Percentiles rank a stretch among this genome's conserved stretches.
phyloP scores from a whole-genome alignment of 2,113 vertebrate species.

The Balaeniceps rex region DNA sequence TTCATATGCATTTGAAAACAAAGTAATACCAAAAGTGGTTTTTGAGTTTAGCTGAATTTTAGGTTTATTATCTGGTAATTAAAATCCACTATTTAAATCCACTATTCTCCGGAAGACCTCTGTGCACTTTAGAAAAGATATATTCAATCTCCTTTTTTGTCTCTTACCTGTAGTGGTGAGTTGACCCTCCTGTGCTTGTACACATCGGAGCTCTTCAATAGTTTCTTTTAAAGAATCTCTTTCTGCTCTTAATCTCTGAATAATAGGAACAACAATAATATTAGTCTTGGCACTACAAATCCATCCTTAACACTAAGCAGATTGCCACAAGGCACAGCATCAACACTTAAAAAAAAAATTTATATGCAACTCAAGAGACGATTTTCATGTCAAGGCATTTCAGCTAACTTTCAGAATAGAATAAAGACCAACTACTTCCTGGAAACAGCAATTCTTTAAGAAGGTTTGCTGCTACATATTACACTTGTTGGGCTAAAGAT shows the following conservation, averaged over 20 bases:
- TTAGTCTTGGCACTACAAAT: not conserved
- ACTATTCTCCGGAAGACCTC: not conserved
- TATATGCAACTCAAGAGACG: not conserved
- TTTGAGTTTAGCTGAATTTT: not conserved
- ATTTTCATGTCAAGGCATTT: not conserved
- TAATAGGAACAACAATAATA: not conserved
- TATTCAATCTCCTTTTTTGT: not conserved
- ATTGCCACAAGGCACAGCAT: not conserved
- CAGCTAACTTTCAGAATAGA: not conserved
- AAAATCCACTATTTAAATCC: not conserved
- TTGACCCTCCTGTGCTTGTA: conserved; percentile 90
- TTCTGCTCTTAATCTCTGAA: conserved; percentile 85
- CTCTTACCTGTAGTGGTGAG: conserved; percentile 84
- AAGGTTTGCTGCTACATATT: not conserved
- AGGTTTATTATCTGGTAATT: not conserved
- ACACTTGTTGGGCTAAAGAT: not conserved
- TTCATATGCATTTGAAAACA: not conserved
- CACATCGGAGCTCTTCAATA: conserved; percentile 89
- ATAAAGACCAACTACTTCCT: not conserved
- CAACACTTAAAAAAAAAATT: not conserved
- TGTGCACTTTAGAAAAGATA: not conserved
- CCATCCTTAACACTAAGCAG: not conserved
- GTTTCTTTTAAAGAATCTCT: conserved; percentile 92
- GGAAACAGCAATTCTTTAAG: not conserved
- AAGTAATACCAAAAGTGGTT: not conserved